Conservation (phyloP, 2,113 vertebrate species). For the Platysternon megacephalum region DNA sequence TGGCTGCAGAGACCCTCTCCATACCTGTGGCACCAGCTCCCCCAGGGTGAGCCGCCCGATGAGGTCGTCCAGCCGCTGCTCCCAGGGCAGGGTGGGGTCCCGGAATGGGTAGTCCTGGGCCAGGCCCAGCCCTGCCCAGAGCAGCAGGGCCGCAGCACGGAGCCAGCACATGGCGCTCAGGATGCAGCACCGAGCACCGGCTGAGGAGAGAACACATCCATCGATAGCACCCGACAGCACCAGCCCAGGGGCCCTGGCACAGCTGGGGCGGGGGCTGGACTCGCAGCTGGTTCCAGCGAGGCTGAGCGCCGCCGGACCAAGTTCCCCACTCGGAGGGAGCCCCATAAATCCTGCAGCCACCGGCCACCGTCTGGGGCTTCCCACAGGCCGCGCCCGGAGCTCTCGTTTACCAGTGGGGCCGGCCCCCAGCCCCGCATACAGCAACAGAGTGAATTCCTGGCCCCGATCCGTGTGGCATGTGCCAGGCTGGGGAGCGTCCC, state of each 20-base stretch:
- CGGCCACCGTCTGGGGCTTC: not conserved
- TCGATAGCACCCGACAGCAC: not conserved
- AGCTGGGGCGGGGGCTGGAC: too few relatives aligned
- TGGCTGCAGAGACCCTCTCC: not conserved
- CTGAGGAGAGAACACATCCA: not conserved
- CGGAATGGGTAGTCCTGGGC: constrained; percentile 36
- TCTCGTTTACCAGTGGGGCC: too few relatives aligned
- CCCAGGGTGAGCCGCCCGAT: constrained; percentile 53
- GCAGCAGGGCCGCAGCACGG: not conserved
- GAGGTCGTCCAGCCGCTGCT: constrained; percentile 59
- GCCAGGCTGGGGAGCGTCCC: too few relatives aligned
- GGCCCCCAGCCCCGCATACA: not conserved
- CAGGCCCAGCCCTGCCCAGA: not conserved
- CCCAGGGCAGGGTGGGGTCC: constrained; percentile 66
- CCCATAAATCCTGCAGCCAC: not conserved
- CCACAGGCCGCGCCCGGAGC: too few relatives aligned
- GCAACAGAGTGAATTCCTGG: not conserved
- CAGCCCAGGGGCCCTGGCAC: too few relatives aligned
- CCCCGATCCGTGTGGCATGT: not conserved
- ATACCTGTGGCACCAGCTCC: constrained; percentile 74
- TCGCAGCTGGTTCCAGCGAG: too few relatives aligned
- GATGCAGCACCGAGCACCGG: not conserved
- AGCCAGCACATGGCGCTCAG: not conserved
- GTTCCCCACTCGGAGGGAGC: not conserved
- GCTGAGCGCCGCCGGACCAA: too few relatives aligned